phyloP scores from a whole-genome alignment of 2,888 invertebrate genomes.

The Drosophila vallismaia region DNA sequence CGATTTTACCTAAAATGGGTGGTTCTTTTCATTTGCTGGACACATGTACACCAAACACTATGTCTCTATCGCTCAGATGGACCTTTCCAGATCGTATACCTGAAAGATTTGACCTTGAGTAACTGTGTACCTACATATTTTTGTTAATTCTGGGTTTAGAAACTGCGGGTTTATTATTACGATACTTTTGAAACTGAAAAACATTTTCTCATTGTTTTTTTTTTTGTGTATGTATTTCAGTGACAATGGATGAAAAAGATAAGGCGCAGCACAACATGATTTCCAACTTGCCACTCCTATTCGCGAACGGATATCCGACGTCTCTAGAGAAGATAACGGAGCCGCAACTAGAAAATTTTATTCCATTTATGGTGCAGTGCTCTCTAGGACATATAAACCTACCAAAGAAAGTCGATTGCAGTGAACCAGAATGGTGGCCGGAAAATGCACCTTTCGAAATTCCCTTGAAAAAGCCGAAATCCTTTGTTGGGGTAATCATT shows the following conservation, averaged over 20 bases:
- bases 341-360: constrained; percentile 88
- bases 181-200: too few species aligned
- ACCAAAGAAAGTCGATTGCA: constrained; percentile 82
- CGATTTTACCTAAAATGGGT: too few species aligned
- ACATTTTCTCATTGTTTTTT: background rate
- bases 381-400: constrained; percentile 87
- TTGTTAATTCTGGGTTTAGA: too few species aligned
- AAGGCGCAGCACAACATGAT: constrained; percentile 86
- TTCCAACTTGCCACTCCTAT: constrained; percentile 89
- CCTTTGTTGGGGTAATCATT: constrained; percentile 84
- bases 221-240: constrained; percentile 42
- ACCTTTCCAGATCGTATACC: too few species aligned
- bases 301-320: constrained; percentile 89
- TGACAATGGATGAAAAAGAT: constrained; percentile 81
- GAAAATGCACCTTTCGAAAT: constrained; percentile 87
- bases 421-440: constrained; percentile 90
- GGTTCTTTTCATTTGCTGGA: too few species aligned
- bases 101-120: too few species aligned
- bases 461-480: constrained; percentile 86
- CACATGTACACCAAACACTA: too few species aligned
- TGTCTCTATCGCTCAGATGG: too few species aligned
- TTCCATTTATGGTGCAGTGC: constrained; percentile 91
- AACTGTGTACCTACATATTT: too few species aligned
- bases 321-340: constrained; percentile 87
- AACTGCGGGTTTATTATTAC: too few species aligned